Conservation (phyloP, 2,888 invertebrate species). For the Temnothorax ravouxi region DNA sequence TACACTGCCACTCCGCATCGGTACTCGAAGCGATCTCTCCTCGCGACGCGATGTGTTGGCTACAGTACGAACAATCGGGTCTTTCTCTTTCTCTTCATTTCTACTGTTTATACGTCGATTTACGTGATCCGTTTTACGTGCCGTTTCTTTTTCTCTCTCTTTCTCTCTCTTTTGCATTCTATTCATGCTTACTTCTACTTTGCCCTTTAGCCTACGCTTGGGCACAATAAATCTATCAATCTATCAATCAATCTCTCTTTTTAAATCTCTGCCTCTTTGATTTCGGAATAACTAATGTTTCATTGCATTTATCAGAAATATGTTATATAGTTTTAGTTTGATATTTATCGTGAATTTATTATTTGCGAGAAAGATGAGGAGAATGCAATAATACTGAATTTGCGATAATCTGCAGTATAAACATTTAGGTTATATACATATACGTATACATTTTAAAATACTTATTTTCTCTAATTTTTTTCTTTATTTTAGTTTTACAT, state of each 20-base stretch:
- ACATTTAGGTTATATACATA: too few species aligned
- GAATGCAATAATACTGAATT: not conserved
- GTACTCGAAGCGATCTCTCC: conserved; percentile 35
- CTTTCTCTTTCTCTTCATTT: conserved; percentile 15
- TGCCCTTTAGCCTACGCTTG: too few species aligned
- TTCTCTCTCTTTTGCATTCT: too few species aligned
- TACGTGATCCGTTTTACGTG: conserved; percentile 20
- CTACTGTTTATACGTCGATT: conserved; percentile 30
- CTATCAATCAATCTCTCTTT: too few species aligned
- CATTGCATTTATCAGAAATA: not conserved
- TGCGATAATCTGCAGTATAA: not conserved
- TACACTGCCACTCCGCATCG: conserved; percentile 5
- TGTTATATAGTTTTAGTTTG: not conserved
- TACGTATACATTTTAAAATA: not conserved
- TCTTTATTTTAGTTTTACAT: not conserved
- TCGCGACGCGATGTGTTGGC: conserved; percentile 7
- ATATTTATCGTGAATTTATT: not conserved
- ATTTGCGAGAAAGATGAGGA: not conserved
- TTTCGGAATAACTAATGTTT: not conserved
- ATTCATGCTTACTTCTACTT: too few species aligned
- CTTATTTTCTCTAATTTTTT: not conserved
- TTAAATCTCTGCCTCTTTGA: not conserved
- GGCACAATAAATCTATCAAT: too few species aligned
- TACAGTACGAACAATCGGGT: conserved; percentile 38
- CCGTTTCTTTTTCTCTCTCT: not conserved